Evolutionary conservation across 2,113 vertebrate species (phyloP).

Genomic region (Seriola rivoliana): DNA sequence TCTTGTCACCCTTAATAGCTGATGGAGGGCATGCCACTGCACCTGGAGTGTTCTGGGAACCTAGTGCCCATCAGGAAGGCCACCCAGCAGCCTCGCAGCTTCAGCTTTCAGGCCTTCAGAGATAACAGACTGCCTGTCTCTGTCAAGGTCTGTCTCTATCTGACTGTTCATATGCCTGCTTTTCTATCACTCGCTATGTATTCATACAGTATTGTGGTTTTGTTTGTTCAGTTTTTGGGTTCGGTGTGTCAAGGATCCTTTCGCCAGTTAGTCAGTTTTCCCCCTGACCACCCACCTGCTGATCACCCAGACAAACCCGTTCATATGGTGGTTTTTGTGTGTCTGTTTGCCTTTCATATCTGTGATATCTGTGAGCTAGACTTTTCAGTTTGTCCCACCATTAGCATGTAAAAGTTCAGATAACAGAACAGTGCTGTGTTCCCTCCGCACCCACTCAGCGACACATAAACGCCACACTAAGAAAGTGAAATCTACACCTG

Average conservation of each 20-base stretch:
- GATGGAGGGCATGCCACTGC: slow-evolving; percentile 94
- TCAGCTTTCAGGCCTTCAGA: slow-evolving; percentile 96
- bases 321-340: slow-evolving; percentile 29
- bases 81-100: slow-evolving; percentile 92
- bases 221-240: slow-evolving; percentile 34
- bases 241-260: slow-evolving; percentile 37
- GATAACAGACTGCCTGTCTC: slow-evolving; percentile 94
- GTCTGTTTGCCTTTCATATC: slow-evolving; percentile 33
- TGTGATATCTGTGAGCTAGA: slow-evolving; percentile 12
- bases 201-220: slow-evolving; percentile 36
- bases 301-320: slow-evolving; percentile 30
- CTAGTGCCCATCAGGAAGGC: slow-evolving; percentile 94
- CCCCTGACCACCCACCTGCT: slow-evolving; percentile 28
- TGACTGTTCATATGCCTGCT: slow-evolving; percentile 18
- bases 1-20: slow-evolving; percentile 83
- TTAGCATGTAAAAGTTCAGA: slow-evolving; percentile 18
- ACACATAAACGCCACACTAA: not conserved
- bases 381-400: slow-evolving; percentile 8
- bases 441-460: not conserved
- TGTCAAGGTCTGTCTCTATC: slow-evolving; percentile 89
- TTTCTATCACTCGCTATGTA: slow-evolving; percentile 15
- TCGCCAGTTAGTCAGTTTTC: slow-evolving; percentile 32
- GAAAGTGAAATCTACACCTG: not conserved
- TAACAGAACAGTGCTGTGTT: not conserved
- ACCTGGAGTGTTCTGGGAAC: slow-evolving; percentile 95